phyloP scores from a whole-genome alignment of 1,140 invertebrate genomes.

The Homarus americanus region DNA sequence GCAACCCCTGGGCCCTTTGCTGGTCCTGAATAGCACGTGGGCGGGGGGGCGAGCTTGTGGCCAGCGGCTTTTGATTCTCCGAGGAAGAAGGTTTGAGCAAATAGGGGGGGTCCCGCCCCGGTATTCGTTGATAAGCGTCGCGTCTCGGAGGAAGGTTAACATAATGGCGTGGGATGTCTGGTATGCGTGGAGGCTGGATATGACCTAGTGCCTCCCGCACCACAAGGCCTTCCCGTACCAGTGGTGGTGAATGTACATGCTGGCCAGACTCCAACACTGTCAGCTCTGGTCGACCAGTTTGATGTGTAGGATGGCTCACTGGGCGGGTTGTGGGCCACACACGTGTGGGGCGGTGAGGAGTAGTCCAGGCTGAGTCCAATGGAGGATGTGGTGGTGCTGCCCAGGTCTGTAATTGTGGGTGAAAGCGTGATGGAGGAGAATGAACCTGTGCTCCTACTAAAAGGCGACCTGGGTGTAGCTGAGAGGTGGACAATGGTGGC shows the following conservation, averaged over 20 bases:
- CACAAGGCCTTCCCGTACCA: constrained; percentile 34
- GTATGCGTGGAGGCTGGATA: constrained; percentile 73
- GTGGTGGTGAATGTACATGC: constrained; percentile 71
- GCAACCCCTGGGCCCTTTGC: constrained; percentile 66
- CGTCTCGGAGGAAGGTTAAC: constrained; percentile 74
- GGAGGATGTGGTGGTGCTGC: constrained; percentile 44
- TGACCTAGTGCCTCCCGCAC: constrained; percentile 62
- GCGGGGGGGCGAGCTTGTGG: constrained; percentile 77
- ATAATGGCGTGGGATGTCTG: constrained; percentile 74
- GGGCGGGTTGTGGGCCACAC: constrained; percentile 66
- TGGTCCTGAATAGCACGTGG: constrained; percentile 66
- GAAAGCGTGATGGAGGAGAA: constrained; percentile 68
- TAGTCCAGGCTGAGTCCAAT: constrained; percentile 56
- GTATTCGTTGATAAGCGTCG: constrained; percentile 70
- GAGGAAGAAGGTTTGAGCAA: constrained; percentile 75
- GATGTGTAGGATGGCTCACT: constrained; percentile 56
- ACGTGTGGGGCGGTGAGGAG: constrained; percentile 46
- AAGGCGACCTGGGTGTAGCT: constrained; percentile 49
- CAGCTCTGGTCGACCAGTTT: constrained; percentile 60
- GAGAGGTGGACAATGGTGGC: constrained; percentile 60
- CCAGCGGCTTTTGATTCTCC: constrained; percentile 77
- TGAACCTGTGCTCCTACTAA: constrained; percentile 68
- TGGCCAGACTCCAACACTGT: constrained; percentile 74
- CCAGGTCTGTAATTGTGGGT: constrained; percentile 61
- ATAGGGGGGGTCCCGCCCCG: constrained; percentile 70